These are phyloP conservation scores for Acropora yongei DNA, from an alignment of 64 coral and sea anemone species.

Conservation along the genomic window DNA sequence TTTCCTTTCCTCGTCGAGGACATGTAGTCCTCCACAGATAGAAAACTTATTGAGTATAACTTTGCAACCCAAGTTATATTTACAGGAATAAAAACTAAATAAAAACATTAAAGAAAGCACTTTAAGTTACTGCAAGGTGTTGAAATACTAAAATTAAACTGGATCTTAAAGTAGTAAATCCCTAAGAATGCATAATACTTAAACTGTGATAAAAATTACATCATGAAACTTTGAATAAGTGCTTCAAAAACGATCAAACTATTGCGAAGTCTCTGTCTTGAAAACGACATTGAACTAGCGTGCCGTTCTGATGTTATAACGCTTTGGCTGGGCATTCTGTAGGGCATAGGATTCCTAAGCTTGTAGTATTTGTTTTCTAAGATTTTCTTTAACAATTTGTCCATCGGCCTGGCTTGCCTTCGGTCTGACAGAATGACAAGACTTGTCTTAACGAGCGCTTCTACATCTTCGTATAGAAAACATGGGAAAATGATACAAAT, in stretches of 20 bases:
- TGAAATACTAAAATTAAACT: no score
- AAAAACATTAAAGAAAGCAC: neutral
- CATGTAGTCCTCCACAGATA: no score
- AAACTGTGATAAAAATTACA: no score
- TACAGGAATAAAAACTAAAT: neutral
- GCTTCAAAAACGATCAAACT: neutral
- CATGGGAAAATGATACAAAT: conserved; percentile 21
- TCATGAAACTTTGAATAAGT: neutral
- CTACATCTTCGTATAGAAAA: conserved; percentile 5
- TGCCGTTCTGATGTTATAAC: no score
- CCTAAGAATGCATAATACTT: neutral
- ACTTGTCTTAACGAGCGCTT: conserved; percentile 25
- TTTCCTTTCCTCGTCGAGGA: no score
- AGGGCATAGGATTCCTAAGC: neutral
- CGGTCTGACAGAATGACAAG: neutral
- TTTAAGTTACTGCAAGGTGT: no score
- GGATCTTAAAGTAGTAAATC: neutral
- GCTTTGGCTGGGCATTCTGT: no score
- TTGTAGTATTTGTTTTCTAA: neutral
- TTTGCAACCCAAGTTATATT: neutral
- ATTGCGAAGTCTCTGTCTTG: no score
- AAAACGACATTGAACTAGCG: no score
- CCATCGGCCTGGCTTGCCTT: neutral
- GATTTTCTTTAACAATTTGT: neutral
- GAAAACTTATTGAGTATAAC: no score